Percentiles rank a stretch among this genome's conserved stretches.
Evolutionary conservation across 1,140 invertebrate species (phyloP).

Genomic region (Tetragnatha versicolor): DNA sequence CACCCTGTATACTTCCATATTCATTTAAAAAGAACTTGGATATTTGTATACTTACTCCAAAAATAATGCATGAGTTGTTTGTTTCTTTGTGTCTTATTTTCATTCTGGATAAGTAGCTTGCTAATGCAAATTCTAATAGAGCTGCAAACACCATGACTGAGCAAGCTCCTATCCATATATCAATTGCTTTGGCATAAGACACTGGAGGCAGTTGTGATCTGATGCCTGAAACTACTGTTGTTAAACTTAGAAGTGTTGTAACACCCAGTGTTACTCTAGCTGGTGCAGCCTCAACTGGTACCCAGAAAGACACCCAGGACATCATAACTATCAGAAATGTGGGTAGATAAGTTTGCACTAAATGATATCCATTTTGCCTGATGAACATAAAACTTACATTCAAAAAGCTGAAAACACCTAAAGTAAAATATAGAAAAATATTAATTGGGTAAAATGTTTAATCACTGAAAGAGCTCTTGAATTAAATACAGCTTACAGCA

Average conservation of each 20-base stretch:
- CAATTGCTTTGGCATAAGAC: constrained; percentile 63
- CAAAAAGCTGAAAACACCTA: constrained; percentile 58
- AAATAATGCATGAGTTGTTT: constrained; percentile 4
- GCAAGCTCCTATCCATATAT: constrained; percentile 63
- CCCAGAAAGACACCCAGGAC: constrained; percentile 91
- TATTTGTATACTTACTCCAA: constrained; percentile 14
- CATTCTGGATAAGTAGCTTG: constrained; percentile 59
- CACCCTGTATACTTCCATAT: no score
- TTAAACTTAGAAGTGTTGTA: constrained; percentile 62
- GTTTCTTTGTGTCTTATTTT: constrained; percentile 47
- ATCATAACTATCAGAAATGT: constrained; percentile 86
- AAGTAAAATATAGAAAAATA: not conserved
- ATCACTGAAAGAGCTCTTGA: no score
- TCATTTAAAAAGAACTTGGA: not conserved
- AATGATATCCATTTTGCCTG: constrained; percentile 74
- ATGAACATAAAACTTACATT: constrained; percentile 57
- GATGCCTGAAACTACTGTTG: constrained; percentile 60
- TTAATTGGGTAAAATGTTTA: no score
- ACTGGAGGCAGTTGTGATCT: constrained; percentile 61
- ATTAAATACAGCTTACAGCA: no score
- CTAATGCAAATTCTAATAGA: constrained; percentile 63
- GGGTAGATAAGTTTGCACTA: constrained; percentile 89
- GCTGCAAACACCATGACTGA: constrained; percentile 63
- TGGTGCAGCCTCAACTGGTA: constrained; percentile 86
- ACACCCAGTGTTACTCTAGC: constrained; percentile 65